Base-by-base conservation (phyloP, 2,797 vertebrate species). In the Hoplostethus mediterraneus region DNA sequence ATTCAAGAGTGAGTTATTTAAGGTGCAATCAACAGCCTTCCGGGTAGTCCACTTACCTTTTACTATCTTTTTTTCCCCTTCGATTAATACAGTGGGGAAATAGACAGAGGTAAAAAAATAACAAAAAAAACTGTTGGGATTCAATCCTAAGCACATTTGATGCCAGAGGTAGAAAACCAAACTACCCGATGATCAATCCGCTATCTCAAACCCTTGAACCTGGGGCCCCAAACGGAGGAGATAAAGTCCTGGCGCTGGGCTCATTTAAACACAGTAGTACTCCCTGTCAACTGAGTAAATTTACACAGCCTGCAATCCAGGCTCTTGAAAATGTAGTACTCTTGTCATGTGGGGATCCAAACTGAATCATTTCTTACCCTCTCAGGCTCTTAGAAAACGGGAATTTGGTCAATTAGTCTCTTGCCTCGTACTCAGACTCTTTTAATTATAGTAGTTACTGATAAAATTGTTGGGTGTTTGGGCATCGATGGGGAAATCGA, bases 201-300 rank as follows among this genome's bases (percentile, higher is more conserved):
- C n/a, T 14, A 36, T 60, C 25, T 17, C 6, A 42, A 52, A 57
- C 45, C 52, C 71, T 68, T 68, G 48, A 55, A 64, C 38, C 38
- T 2, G 21, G 9, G 38, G 65, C 61, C 44, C 0, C 9, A 40
- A 40, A 49, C 54, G 38, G 48, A 64, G 64, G 51, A 72, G 30
- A 63, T 56, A 51, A 44, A 40, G 38, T 8, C 14, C 30, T 38
- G 47, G 47, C 31, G 61, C 57, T 16, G 6, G 63, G 21, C 63
- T 80, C 42, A 44, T 74, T 79, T 33, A 62, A 62, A 79, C 38
- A 17, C 33, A 14, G 0, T 56, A 52, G 48, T 63, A 45, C 54
- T 63, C 21, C 48, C 33, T 60, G 36, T 72, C 67, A 67, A 25
- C 55, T 38, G 44, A 65, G 25, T 64, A 51, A 56, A 25, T 69